Conservation (phyloP, 2,113 vertebrate genomes). For the Halichoerus grypus region DNA sequence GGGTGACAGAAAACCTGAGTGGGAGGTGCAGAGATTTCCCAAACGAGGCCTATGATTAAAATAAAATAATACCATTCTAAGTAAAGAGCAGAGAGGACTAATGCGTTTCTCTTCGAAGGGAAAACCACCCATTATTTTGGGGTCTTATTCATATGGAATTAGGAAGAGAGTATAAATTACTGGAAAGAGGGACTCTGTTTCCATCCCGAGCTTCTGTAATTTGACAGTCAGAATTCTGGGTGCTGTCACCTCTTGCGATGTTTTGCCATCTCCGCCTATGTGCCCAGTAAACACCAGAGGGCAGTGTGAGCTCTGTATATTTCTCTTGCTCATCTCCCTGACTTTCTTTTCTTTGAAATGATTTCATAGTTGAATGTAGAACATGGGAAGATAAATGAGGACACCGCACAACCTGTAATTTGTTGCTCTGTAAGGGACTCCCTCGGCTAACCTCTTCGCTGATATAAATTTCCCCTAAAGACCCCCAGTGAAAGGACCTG, state of each 20-base stretch:
- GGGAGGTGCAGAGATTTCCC: background rate
- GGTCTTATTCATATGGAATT: background rate
- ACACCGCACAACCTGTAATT: slow-evolving; percentile 16
- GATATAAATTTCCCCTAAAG: background rate
- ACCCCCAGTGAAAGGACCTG: background rate
- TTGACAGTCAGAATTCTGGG: background rate
- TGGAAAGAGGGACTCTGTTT: background rate
- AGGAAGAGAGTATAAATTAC: background rate
- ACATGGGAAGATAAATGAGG: slow-evolving; percentile 69
- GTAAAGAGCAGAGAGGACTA: background rate
- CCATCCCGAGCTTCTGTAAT: background rate
- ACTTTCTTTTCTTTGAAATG: background rate
- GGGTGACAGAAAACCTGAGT: background rate
- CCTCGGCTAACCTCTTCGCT: background rate
- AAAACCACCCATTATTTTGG: background rate
- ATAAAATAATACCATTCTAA: background rate
- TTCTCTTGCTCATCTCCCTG: background rate
- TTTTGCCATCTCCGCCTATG: background rate
- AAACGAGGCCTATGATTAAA: background rate
- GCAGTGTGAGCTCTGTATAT: slow-evolving; percentile 73
- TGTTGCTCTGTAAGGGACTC: slow-evolving; percentile 32
- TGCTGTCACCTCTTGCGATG: fast-evolving
- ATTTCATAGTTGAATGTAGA: slow-evolving; percentile 62
- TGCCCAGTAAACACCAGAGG: slow-evolving; percentile 81
- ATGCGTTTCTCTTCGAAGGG: background rate